Evolutionary conservation across 2,113 vertebrate genomes (phyloP).

Genomic region (Mesocricetus auratus): DNA sequence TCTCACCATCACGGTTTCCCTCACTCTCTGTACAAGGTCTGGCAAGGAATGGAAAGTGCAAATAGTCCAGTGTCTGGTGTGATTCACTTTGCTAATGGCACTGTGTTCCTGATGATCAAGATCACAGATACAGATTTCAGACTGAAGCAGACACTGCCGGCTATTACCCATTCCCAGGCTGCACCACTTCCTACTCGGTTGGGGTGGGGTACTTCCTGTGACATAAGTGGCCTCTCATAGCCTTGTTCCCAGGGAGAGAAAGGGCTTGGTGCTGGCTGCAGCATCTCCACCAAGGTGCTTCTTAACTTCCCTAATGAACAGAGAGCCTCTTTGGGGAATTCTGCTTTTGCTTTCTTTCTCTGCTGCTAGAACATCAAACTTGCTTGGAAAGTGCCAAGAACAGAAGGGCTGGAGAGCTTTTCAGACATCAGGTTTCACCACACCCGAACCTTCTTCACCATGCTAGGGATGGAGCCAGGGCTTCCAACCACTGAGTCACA

Average conservation of each 20-base stretch:
- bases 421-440: too few relatives aligned
- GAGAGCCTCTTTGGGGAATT: not conserved
- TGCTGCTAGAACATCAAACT: slow-evolving; percentile 30
- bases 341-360: not conserved
- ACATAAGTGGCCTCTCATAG: not conserved
- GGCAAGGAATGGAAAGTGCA: not conserved
- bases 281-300: not conserved
- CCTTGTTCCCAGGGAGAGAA: not conserved
- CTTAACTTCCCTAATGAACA: not conserved
- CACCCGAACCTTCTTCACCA: not conserved
- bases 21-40: not conserved
- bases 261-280: not conserved
- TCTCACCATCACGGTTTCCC: not conserved
- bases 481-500: not conserved
- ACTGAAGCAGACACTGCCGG: not conserved
- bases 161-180: not conserved
- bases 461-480: not conserved
- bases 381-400: not conserved
- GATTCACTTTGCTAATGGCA: not conserved
- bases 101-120: not conserved
- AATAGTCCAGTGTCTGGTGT: not conserved
- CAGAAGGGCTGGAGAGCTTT: not conserved
- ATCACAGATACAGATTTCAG: not conserved
- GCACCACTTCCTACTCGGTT: not conserved
- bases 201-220: not conserved